phyloP scores from a whole-genome alignment of 2,888 invertebrate genomes.

The Acleris holmiana region DNA sequence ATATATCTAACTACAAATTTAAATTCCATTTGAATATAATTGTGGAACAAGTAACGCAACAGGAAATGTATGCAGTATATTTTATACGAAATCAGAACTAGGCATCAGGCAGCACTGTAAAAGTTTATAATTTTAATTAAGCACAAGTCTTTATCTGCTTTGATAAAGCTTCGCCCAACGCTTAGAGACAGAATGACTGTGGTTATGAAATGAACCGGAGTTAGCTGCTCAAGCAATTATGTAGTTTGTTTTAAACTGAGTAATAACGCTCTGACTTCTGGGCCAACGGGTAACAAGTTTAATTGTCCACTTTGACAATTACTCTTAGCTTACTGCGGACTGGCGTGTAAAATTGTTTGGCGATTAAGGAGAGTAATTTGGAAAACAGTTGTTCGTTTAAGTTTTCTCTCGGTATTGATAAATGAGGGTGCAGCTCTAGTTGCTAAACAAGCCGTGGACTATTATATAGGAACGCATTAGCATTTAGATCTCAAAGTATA shows the following conservation, averaged over 20 bases:
- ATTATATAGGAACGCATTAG: constrained; percentile 64
- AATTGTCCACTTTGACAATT: constrained; percentile 55
- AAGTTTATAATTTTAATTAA: background rate
- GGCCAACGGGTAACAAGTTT: constrained; percentile 51
- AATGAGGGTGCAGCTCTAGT: constrained; percentile 63
- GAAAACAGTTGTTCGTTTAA: constrained; percentile 28
- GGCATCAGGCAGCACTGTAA: background rate
- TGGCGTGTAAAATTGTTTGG: constrained; percentile 47
- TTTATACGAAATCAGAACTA: background rate
- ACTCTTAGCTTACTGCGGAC: constrained; percentile 42
- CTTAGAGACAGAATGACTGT: constrained; percentile 3
- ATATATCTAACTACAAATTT: constrained; percentile 13
- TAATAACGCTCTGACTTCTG: constrained; percentile 45
- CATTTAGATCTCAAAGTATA: constrained; percentile 49
- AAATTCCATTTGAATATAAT: constrained; percentile 21
- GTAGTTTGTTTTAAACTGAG: constrained; percentile 38
- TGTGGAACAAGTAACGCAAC: background rate
- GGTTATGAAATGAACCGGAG: constrained; percentile 46
- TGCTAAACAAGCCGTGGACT: constrained; percentile 70
- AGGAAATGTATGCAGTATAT: background rate
- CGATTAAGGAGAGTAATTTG: constrained; percentile 40
- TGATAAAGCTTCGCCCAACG: background rate
- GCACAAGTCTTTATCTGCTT: too few relatives aligned
- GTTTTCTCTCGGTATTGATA: constrained; percentile 63
- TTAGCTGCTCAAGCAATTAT: constrained; percentile 37